Base-by-base conservation (phyloP, 2,113 vertebrate species). In the Nothocercus julius region DNA sequence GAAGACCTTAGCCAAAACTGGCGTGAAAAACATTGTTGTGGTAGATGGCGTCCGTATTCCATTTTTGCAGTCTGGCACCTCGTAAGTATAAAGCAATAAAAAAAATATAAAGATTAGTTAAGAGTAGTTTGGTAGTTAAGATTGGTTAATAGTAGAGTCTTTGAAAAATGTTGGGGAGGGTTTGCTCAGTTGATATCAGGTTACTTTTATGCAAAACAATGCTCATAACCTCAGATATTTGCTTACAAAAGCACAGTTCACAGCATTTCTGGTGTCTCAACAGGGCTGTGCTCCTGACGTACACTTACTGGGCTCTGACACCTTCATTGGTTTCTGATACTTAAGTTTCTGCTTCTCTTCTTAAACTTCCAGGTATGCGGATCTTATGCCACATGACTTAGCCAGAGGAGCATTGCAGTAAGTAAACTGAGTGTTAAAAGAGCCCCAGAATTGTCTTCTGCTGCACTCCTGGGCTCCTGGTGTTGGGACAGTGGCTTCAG, bases 341-440 rank as follows among this genome's bases (percentile, higher is more conserved):
- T 94, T 95, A 3, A 85, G 15, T 36, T 63, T 40, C n/a, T 58
- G 3, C 38, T 30, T 91, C n/a, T 89, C 32, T 81, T 66, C 83
- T 82, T 85, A 45, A 3, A 47, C 16, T 92, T 81, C 40, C 96
- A 99, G 99, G 36, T 99, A 99, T 15, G 97, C 96, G 21, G 99
- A 99, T 79, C 94, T 99, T 72, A 99, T 99, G 99, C 99, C 99
- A 2, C 99, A 99, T 61, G 99, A 99, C 95, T 93, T 99, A 82
- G 98, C 98, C 61, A 98, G 99, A 98, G 98, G 98, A 85, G 98
- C 99, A 7, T 97, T 99, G 88, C 98, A 97, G 99, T 99, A 97
- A 98, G 99, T 99, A 76, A 40, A 90, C 4, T 2, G 4, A 17
- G 2, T 21, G 1, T 11, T 19, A 8, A 12, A 28, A 59, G 8